Conservation (phyloP, 2,797 vertebrate genomes). For the Falco cherrug region DNA sequence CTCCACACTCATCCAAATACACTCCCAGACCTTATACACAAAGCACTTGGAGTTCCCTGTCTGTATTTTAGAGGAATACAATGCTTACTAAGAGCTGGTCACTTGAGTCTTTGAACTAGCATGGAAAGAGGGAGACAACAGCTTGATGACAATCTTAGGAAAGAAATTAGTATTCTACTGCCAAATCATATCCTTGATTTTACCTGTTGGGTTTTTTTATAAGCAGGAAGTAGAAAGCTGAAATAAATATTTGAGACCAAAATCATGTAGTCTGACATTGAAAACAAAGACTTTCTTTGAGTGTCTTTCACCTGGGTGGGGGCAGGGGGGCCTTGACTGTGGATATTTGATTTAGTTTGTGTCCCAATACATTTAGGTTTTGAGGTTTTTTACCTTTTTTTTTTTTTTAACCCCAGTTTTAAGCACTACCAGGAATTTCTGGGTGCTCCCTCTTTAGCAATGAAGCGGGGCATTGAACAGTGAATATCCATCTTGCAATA, state of each 20-base stretch:
- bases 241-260: neutral
- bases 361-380: neutral
- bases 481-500: neutral
- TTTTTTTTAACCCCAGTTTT: neutral
- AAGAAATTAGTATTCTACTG: neutral
- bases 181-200: neutral
- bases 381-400: neutral
- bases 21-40: neutral
- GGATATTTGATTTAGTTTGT: neutral
- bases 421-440: neutral
- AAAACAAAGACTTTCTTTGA: neutral
- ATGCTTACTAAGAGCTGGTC: slow-evolving; percentile 14
- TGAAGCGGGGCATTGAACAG: neutral
- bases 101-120: neutral
- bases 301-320: neutral
- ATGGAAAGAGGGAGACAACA: neutral
- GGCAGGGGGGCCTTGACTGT: neutral
- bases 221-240: neutral
- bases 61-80: neutral
- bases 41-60: neutral
- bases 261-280: neutral
- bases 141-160: neutral
- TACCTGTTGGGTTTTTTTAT: neutral
- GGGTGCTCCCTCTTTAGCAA: neutral
- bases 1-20: neutral